Evolutionary conservation across 2,888 invertebrate genomes (phyloP), one percentile per base, ranked within the genome.

Genomic region (Melipona beecheii): DNA sequence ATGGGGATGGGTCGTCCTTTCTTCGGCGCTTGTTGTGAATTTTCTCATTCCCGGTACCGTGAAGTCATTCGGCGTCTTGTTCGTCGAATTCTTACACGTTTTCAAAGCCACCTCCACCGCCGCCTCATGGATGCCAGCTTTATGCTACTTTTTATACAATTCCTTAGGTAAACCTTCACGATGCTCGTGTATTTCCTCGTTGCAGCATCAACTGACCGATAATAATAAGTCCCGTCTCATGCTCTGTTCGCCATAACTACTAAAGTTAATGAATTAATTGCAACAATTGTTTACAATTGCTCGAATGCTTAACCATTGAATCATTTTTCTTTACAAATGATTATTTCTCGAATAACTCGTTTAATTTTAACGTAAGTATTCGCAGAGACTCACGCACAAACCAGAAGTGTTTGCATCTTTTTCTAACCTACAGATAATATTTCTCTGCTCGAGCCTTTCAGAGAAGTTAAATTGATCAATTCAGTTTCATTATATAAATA

Each of bases 141-240:
- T 98, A 11, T 98, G 98, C 92, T 98, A 98, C 94, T 98, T 98
- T 94, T 95, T 98, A 24, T 98, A 98, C 95, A 98, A 97, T 94
- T 98, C 98, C 89, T 95, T 98, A 93, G 98, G 98, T 98, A 94
- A 95, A 95, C 21, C 9, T 36, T 50, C 36, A 54, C 19, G 50
- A 36, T 15, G 31, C 50, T 27, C 36, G 31, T 13, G 21, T n/a
- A 36, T 36, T 21, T 15, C 21, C 19, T 60, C 6, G 17, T 60
- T 27, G 3, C 17, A 27, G n/a, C 31, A 56, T n/a, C 15, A 56
- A n/a, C 2, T 56, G 5, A 56, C n/a, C 13, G n/a, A 11, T 56
- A 56, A 11, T 56, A 56, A n/a, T 5, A 5, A n/a, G 5, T 58
- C 15, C 15, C 15, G 24, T 58, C 56, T n/a, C 15, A 58, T 58